Conservation (phyloP, 2,797 vertebrate species). For the Rhinophrynus dorsalis region DNA sequence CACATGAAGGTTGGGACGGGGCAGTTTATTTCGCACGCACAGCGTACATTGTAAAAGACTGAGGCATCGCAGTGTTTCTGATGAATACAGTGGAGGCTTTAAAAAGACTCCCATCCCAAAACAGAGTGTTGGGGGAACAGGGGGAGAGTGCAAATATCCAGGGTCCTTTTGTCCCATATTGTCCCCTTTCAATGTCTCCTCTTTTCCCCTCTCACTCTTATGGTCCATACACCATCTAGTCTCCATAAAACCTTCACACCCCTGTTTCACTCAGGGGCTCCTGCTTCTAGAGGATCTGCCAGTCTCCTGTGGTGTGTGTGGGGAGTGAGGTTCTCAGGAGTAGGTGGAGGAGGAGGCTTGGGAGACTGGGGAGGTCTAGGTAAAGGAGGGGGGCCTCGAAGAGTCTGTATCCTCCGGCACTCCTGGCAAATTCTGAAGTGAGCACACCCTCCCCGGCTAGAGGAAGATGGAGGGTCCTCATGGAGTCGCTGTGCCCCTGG, state of each 20-base stretch:
- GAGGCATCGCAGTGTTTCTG: slow-evolving; percentile 47
- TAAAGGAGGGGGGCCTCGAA: slow-evolving; percentile 59
- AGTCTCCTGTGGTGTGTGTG: slow-evolving; percentile 44
- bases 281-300: slow-evolving; percentile 41
- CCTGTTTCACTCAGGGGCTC: slow-evolving; percentile 32
- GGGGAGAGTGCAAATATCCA: slow-evolving; percentile 10
- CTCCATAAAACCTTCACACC: background rate
- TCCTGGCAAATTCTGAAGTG: slow-evolving; percentile 91
- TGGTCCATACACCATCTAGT: slow-evolving; percentile 31
- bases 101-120: slow-evolving; percentile 27
- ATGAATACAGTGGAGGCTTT: slow-evolving; percentile 46
- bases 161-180: slow-evolving; percentile 1
- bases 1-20: slow-evolving; percentile 22
- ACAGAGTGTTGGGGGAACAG: slow-evolving; percentile 14
- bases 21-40: slow-evolving; percentile 49
- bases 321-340: slow-evolving; percentile 35
- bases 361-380: slow-evolving; percentile 46
- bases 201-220: slow-evolving; percentile 21
- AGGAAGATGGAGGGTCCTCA: slow-evolving; percentile 62
- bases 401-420: slow-evolving; percentile 84
- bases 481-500: slow-evolving; percentile 67
- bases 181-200: slow-evolving; percentile 9
- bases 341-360: slow-evolving; percentile 37
- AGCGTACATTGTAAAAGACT: slow-evolving; percentile 50
- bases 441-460: slow-evolving; percentile 71